Base-by-base conservation (phyloP, 2,888 invertebrate species). In the Nezara viridula region DNA sequence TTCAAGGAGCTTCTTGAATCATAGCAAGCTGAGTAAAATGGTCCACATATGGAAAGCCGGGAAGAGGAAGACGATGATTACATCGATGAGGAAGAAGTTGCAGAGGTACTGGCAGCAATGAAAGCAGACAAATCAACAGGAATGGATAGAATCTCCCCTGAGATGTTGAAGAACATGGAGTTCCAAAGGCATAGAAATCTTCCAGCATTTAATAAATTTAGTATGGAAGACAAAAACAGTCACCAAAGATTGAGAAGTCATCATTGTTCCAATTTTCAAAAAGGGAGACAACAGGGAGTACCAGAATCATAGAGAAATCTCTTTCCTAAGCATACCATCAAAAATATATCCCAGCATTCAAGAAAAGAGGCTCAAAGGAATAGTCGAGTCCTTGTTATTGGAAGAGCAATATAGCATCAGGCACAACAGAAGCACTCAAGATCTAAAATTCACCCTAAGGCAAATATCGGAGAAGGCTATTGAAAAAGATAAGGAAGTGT, bases 81-180 rank as follows among this genome's bases (percentile, higher is more conserved):
- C 7, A 52, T 52, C 5, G 21, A 52, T 24, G 24, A 52, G 52
- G 52, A 94, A 92, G 91, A 95, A 95, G 4, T 24, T 7, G 16
- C 0, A 6, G 24, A 21, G 9, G 52, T 24, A 24, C 24, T 52
- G 52, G 7, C 21, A 21, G 24, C 52, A 49, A 12, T 52, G 52
- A 52, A 52, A 52, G 1, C 24, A 50, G 50, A n/a, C n/a, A 4
- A 16, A 4, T 50, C 50, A 50, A 16, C 16, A 19, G 16, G 50
- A 19, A 21, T 24, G 7, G 52, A 52, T 24, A 7, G 52, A 7
- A 52, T 52, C 24, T 24, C 52, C 24, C 52, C 52, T 21, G 24
- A 52, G 24, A 52, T 52, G 52, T 24, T 52, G 24, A 52, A 52
- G 24, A 24, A 52, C 16, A 24, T 52, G 52, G 21, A n/a, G 21